These are phyloP conservation scores for Neodontobutis hainanensis DNA, from an alignment of 2,113 vertebrate genomes.

Conservation along the genomic window DNA sequence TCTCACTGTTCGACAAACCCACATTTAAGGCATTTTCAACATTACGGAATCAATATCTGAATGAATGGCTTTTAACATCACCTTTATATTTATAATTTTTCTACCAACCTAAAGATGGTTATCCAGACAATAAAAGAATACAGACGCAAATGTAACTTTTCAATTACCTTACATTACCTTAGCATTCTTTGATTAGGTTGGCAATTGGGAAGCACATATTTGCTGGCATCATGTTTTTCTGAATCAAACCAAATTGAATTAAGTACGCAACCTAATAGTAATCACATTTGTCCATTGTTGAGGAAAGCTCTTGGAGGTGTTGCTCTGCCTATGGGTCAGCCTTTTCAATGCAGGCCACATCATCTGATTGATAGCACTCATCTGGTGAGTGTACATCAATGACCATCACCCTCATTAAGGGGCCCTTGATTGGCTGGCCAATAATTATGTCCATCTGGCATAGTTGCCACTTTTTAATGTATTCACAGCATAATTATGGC, in stretches of 20 bases:
- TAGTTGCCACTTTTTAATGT: slow-evolving; percentile 71
- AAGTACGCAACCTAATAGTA: neutral
- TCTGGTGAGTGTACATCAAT: slow-evolving; percentile 60
- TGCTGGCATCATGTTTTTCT: too few species aligned
- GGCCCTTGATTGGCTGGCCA: slow-evolving; percentile 73
- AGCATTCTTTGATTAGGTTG: too few species aligned
- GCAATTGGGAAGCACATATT: too few species aligned
- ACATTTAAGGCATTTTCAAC: neutral
- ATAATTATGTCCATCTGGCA: slow-evolving; percentile 83
- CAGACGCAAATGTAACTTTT: too few species aligned
- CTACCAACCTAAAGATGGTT: too few species aligned
- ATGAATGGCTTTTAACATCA: neutral
- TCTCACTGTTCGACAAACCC: slow-evolving; percentile 15
- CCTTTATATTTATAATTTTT: too few species aligned
- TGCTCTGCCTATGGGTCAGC: slow-evolving; percentile 50
- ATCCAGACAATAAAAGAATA: too few species aligned
- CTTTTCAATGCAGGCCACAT: slow-evolving; percentile 30
- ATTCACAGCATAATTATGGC: slow-evolving; percentile 79
- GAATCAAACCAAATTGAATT: too few species aligned
- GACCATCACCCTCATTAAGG: slow-evolving; percentile 79
- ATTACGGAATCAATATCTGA: slow-evolving; percentile 3
- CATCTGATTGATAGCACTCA: slow-evolving; percentile 77
- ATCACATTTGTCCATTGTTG: slow-evolving; percentile 16
- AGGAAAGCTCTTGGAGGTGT: slow-evolving; percentile 26
- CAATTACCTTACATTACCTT: too few species aligned